phyloP scores from a whole-genome alignment of 2,888 invertebrate species.

The Physocephala rufipes region DNA sequence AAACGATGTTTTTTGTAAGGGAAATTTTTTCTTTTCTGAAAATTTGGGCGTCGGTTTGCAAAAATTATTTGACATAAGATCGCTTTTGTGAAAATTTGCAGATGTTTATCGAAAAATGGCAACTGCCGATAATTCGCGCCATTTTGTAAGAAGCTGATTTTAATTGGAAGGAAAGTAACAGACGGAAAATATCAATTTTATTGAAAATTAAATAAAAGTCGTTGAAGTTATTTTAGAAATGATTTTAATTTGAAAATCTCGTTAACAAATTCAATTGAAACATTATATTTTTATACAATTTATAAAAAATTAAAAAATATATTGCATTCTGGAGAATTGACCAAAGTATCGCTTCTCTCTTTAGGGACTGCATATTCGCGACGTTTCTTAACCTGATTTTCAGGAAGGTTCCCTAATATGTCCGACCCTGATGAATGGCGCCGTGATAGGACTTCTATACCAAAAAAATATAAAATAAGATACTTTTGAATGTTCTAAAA shows the following conservation, averaged over 20 bases:
- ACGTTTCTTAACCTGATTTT: too few relatives aligned
- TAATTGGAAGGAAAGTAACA: neutral
- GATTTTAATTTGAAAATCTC: constrained; percentile 1
- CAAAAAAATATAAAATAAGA: too few relatives aligned
- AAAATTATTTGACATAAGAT: constrained; percentile 36
- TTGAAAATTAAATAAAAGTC: too few relatives aligned
- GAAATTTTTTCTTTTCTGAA: constrained; percentile 56
- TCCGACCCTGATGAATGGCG: too few relatives aligned
- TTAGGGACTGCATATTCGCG: too few relatives aligned
- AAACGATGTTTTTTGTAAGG: constrained; percentile 55
- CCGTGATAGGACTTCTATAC: too few relatives aligned
- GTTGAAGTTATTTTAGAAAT: constrained; percentile 43
- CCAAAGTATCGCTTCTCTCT: too few relatives aligned
- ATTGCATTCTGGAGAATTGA: too few relatives aligned
- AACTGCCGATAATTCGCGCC: neutral
- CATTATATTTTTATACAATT: constrained; percentile 12
- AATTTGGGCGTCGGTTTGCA: constrained; percentile 43
- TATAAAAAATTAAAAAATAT: too few relatives aligned
- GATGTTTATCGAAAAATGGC: constrained; percentile 29
- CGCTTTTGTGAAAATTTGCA: constrained; percentile 23
- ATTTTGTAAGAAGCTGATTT: constrained; percentile 44
- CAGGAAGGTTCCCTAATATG: too few relatives aligned
- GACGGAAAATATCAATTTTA: too few relatives aligned
- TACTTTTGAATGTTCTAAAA: too few relatives aligned
- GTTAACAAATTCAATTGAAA: neutral